phyloP scores from a whole-genome alignment of 2,797 vertebrate species.

The Discoglossus pictus region DNA sequence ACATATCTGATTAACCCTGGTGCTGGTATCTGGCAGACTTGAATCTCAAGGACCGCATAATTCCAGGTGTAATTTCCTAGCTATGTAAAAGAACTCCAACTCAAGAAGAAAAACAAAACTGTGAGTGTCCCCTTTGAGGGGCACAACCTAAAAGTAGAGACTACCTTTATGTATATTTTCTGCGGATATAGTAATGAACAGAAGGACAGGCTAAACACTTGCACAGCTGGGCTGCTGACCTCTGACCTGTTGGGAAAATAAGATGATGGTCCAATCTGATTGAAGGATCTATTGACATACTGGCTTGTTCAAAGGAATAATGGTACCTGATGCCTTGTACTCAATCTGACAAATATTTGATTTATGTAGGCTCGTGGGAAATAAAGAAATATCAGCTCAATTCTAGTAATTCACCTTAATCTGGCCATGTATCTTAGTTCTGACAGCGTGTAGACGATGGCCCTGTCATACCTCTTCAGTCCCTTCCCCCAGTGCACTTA shows the following conservation, averaged over 20 bases:
- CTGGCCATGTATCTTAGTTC: no score
- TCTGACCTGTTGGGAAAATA: conserved; percentile 22
- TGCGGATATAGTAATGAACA: no score
- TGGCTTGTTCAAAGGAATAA: not conserved
- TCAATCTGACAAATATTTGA: conserved; percentile 5
- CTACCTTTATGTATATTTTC: not conserved
- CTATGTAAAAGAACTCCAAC: not conserved
- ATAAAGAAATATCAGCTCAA: not conserved
- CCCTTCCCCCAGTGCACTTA: no score
- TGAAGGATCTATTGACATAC: conserved; percentile 18
- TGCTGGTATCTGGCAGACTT: not conserved
- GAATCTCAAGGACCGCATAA: not conserved
- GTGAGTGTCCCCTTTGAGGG: not conserved
- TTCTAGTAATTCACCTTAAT: not conserved
- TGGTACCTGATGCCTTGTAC: conserved; percentile 5
- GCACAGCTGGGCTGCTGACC: conserved; percentile 34
- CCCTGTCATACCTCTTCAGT: no score
- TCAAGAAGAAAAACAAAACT: not conserved
- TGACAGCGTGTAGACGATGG: no score
- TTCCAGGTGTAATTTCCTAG: no score
- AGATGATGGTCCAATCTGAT: conserved; percentile 6
- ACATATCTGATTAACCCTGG: conserved; percentile 20
- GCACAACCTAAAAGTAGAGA: no score
- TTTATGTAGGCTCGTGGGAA: not conserved
- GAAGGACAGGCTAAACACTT: not conserved